phyloP scores from a whole-genome alignment of 2,888 invertebrate species.

The Melitaea athalia region DNA sequence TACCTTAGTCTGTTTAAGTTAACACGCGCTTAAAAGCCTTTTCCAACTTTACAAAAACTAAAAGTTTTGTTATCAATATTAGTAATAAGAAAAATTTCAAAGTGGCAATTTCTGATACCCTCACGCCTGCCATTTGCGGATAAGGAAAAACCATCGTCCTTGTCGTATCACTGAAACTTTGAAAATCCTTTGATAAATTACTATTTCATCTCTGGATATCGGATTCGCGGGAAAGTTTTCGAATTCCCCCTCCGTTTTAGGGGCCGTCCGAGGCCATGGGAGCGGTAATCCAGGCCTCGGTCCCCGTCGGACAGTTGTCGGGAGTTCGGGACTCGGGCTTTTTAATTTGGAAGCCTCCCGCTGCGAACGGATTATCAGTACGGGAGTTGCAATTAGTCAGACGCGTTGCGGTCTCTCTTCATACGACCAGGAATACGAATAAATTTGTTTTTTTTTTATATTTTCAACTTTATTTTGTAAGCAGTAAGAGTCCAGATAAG shows the following conservation, averaged over 20 bases:
- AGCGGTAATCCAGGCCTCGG: slow-evolving; percentile 64
- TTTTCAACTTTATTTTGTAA: slow-evolving; percentile 23
- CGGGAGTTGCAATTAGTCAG: slow-evolving; percentile 74
- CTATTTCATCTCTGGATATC: slow-evolving; percentile 78
- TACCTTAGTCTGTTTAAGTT: neutral
- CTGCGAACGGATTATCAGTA: slow-evolving; percentile 77
- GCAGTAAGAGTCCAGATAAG: slow-evolving; percentile 10
- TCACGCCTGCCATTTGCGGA: slow-evolving; percentile 62
- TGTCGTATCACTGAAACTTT: slow-evolving; percentile 66
- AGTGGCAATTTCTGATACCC: slow-evolving; percentile 49
- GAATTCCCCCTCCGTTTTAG: slow-evolving; percentile 61
- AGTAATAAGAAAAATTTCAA: neutral
- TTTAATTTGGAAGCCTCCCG: slow-evolving; percentile 79
- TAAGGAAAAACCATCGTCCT: slow-evolving; percentile 67
- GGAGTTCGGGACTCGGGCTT: slow-evolving; percentile 58
- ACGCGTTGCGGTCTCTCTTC: slow-evolving; percentile 56
- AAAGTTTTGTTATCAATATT: neutral
- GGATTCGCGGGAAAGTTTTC: slow-evolving; percentile 65
- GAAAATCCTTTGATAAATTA: slow-evolving; percentile 81
- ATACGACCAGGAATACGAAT: slow-evolving; percentile 45
- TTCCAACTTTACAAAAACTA: neutral
- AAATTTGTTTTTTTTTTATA: slow-evolving; percentile 8
- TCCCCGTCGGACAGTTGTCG: slow-evolving; percentile 63
- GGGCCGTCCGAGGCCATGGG: slow-evolving; percentile 51
- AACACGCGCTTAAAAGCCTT: neutral